A percentile compares a stretch with the other conserved stretches of the same genome.
Evolutionary conservation across 2,888 invertebrate species (phyloP).

Genomic region (Stegophylla sp.): DNA sequence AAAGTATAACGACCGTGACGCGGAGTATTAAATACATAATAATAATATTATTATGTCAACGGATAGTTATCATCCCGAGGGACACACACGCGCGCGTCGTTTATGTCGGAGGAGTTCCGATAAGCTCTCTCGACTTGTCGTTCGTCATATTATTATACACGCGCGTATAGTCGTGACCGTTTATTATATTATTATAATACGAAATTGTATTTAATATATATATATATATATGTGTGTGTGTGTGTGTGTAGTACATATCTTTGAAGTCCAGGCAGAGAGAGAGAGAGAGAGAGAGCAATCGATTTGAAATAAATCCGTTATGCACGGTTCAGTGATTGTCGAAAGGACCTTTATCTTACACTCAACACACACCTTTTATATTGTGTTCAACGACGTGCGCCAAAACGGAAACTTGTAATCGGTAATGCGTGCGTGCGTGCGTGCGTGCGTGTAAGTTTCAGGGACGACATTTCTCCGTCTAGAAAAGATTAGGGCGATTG

Average conservation of each 20-base stretch:
- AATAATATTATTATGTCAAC: neutral
- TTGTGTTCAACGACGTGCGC: constrained; percentile 26
- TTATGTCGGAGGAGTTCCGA: neutral
- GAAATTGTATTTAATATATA: neutral
- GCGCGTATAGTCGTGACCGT: neutral
- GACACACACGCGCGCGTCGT: neutral
- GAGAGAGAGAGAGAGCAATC: too few relatives aligned
- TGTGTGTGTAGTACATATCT: neutral
- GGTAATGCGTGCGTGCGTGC: neutral
- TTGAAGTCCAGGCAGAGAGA: constrained; percentile 35
- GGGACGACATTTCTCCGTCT: too few relatives aligned
- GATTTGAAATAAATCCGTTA: constrained; percentile 43
- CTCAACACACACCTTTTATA: constrained; percentile 18
- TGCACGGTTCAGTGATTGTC: neutral
- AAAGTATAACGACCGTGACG: neutral
- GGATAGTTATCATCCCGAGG: neutral
- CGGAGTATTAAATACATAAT: neutral
- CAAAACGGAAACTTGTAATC: constrained; percentile 24
- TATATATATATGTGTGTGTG: neutral
- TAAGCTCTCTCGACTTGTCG: neutral
- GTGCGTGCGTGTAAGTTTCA: neutral
- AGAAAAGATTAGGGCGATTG: too few relatives aligned
- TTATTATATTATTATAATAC: neutral
- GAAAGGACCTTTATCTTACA: constrained; percentile 18
- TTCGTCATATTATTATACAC: neutral